Percentiles rank a stretch among this genome's conserved stretches.
These are phyloP conservation scores for Gastrophryne carolinensis DNA, from an alignment of 2,797 vertebrate genomes.

Conservation along the genomic window DNA sequence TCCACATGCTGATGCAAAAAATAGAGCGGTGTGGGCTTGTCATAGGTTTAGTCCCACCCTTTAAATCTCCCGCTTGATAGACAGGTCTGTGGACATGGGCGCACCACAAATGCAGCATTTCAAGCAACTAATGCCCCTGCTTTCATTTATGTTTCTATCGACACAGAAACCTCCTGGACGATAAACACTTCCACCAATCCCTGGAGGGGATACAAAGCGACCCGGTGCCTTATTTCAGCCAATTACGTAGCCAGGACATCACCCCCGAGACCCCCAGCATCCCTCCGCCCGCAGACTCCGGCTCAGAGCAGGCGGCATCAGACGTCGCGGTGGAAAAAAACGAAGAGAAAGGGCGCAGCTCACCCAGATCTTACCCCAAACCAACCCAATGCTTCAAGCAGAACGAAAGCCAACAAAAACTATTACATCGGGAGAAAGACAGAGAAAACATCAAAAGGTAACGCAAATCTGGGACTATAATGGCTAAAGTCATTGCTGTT, in stretches of 20 bases:
- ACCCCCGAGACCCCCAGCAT: neutral
- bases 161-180: conserved; percentile 79
- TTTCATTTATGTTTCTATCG: too few relatives aligned
- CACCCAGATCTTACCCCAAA: neutral
- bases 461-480: neutral
- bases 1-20: too few relatives aligned
- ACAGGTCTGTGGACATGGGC: too few relatives aligned
- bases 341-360: neutral
- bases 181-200: conserved; percentile 70
- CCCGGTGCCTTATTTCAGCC: conserved; percentile 74
- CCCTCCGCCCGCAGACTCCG: neutral
- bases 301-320: neutral
- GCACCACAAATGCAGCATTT: too few relatives aligned
- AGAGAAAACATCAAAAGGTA: conserved; percentile 60
- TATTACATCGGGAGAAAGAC: neutral
- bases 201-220: conserved; percentile 64
- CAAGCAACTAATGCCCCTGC: too few relatives aligned
- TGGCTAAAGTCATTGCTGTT: neutral
- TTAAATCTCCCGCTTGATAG: too few relatives aligned
- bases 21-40: too few relatives aligned
- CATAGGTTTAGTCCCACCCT: too few relatives aligned
- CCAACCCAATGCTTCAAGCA: neutral
- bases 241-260: conserved; percentile 56
- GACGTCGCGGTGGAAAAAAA: neutral
- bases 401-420: neutral